Conservation (phyloP, 2,888 invertebrate genomes). For the Parelbella ahira region DNA sequence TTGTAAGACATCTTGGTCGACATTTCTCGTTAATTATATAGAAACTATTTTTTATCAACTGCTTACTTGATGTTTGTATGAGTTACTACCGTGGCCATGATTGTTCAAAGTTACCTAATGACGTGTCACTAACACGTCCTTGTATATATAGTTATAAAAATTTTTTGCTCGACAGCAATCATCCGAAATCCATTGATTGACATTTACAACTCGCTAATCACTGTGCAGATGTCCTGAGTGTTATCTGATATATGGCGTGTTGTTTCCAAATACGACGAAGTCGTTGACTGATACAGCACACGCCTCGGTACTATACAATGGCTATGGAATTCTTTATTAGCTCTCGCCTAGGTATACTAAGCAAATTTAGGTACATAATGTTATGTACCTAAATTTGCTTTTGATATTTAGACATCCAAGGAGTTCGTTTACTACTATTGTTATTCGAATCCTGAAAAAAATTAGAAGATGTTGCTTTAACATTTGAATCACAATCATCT, state of each 20-base stretch:
- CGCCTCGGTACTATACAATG: slow-evolving; percentile 44
- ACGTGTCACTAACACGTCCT: too few relatives aligned
- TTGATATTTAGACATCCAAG: slow-evolving; percentile 44
- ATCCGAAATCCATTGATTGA: slow-evolving; percentile 58
- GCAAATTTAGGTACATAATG: slow-evolving; percentile 46
- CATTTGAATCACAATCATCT: slow-evolving; percentile 32
- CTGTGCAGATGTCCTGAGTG: slow-evolving; percentile 60
- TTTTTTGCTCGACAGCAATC: slow-evolving; percentile 40
- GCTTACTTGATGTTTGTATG: slow-evolving; percentile 37
- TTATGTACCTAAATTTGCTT: slow-evolving; percentile 52
- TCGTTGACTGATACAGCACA: slow-evolving; percentile 55
- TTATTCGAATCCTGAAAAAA: slow-evolving; percentile 43
- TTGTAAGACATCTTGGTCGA: slow-evolving; percentile 58
- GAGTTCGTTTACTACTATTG: slow-evolving; percentile 61
- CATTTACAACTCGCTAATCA: slow-evolving; percentile 59
- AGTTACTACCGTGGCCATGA: slow-evolving; percentile 46
- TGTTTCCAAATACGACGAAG: slow-evolving; percentile 56
- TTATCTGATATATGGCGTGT: slow-evolving; percentile 65
- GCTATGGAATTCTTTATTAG: slow-evolving; percentile 57
- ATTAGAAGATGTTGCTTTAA: slow-evolving; percentile 32
- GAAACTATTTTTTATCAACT: slow-evolving; percentile 48
- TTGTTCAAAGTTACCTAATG: slow-evolving; percentile 41
- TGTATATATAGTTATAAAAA: slow-evolving; percentile 46
- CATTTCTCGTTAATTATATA: slow-evolving; percentile 69
- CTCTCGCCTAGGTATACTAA: slow-evolving; percentile 49